Evolutionary conservation across 2,888 invertebrate genomes (phyloP), one percentile per base, ranked within the genome.

Genomic region (Orchesellides sinensis): DNA sequence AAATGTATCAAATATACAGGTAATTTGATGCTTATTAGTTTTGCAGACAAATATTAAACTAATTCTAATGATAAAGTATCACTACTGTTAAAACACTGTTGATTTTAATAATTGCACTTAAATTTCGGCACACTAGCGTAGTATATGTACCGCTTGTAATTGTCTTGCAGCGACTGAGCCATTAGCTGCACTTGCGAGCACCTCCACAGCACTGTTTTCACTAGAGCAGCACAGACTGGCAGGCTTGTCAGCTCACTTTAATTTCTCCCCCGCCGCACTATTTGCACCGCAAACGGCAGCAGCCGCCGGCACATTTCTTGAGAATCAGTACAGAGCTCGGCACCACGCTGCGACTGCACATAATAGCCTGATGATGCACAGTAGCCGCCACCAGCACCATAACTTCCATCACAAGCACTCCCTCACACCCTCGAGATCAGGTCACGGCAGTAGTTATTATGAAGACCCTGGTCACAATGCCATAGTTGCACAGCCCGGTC

Each of bases 181-280:
- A 90, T 90, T 90, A 90, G 90, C 90, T 90, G 91, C 91, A 89
- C 90, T 91, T 89, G 91, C 92, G 90, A 92, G 91, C 91, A 92
- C 92, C 90, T 91, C 92, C 89, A 92, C 92, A 90, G 92, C 92
- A 90, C 91, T 92, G 89, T 91, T 91, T 90, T 91, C 87, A 35
- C 69, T 88, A 84, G 87, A 86, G 52, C 84, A 85, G 84, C 87
- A 86, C 85, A 84, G 85, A 52, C 83, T 85, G 65, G 84, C 91
- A 90, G 90, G 89, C 90, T 90, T 91, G 91, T 92, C 91, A 91
- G 92, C 90, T 25, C 92, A 91, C 89, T 90, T 91, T 90, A 91
- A 91, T 90, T 91, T 91, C 89, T 91, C 91, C 87, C 91, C 91
- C 88, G 91, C 91, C 90, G 93, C 93, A 91, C 91, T 93, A 88